Conservation (phyloP, 2,797 vertebrate species). For the Phrynocephalus guinanensis region DNA sequence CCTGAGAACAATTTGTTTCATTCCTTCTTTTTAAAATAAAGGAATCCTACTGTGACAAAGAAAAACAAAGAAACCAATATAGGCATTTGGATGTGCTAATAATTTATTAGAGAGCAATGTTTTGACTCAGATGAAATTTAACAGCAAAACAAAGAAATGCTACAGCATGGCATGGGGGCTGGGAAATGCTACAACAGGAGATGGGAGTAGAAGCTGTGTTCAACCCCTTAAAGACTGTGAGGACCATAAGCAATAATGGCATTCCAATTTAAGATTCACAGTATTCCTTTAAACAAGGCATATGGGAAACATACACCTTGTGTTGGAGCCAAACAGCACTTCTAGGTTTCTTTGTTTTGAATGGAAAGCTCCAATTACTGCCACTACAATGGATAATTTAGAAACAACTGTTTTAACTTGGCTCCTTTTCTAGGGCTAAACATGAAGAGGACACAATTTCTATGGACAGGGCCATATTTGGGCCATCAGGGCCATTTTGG, state of each 20-base stretch:
- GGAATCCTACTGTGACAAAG: slow-evolving; percentile 42
- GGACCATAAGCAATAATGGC: not conserved
- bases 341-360: not conserved
- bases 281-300: not conserved
- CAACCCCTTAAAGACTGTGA: not conserved
- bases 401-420: too few relatives aligned
- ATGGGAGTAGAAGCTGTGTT: too few relatives aligned
- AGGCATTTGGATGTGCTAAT: slow-evolving; percentile 18
- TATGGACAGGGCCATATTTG: too few relatives aligned
- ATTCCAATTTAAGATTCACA: not conserved
- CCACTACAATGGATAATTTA: too few relatives aligned
- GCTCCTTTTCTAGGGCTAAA: too few relatives aligned
- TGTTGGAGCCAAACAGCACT: not conserved
- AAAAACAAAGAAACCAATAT: slow-evolving; percentile 38
- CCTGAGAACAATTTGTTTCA: slow-evolving; percentile 51
- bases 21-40: slow-evolving; percentile 62
- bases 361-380: not conserved
- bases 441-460: too few relatives aligned
- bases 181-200: not conserved
- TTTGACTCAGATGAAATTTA: slow-evolving; percentile 12
- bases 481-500: too few relatives aligned
- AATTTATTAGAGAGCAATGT: slow-evolving; percentile 34
- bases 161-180: not conserved
- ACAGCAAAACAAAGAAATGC: slow-evolving; percentile 9
- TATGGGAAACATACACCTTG: not conserved